Base-by-base conservation (phyloP, 2,113 vertebrate genomes). In the Xenopus laevis region DNA sequence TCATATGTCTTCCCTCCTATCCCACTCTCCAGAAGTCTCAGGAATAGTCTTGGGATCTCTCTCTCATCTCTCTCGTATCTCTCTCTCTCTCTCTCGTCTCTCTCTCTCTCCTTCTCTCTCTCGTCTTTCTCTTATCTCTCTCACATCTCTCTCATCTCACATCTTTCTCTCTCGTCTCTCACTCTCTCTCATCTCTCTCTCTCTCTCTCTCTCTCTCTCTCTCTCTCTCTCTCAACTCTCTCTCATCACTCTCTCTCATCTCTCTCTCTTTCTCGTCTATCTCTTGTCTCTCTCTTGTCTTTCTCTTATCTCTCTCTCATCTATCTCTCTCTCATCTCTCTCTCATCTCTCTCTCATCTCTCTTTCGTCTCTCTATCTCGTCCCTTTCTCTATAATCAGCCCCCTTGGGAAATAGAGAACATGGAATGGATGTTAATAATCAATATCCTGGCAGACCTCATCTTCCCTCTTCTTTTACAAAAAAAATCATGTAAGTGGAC, bases 91-190 rank as follows among this genome's bases (percentile, higher is more conserved):
- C n/a, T n/a, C n/a, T n/a, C n/a, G n/a, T n/a, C n/a, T n/a, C n/a
- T 40, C 33, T 7, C 9, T 59, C 17, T 20, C 10, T 10, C 20
- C 9, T 18, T 5, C 20, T 18, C 17, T 17, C 20, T 59, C 17
- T 59, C 57, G 1, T 7, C 0, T 0, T 0, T 0, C 0, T 4
- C 0, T 0, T 7, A 4, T 1, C 4, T 0, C 65, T 13, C 10
- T 0, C 45, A 6, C 11, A 64, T 65, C 9, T 7, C 21, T 17
- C 4, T 33, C 6, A 6, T 6, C 6, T 6, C 6, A 3, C 6
- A 3, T 33, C 30, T 33, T 4, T 6, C 30, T 4, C 30, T 33
- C 30, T 33, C 30, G 3, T 6, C 30, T 6, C 30, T 33, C 30
- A 3, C 30, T 33, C 1, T 23, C 8, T 1, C 8, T 50, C 17